phyloP scores from a whole-genome alignment of 2,888 invertebrate species.

The Conchocele bisecta region DNA sequence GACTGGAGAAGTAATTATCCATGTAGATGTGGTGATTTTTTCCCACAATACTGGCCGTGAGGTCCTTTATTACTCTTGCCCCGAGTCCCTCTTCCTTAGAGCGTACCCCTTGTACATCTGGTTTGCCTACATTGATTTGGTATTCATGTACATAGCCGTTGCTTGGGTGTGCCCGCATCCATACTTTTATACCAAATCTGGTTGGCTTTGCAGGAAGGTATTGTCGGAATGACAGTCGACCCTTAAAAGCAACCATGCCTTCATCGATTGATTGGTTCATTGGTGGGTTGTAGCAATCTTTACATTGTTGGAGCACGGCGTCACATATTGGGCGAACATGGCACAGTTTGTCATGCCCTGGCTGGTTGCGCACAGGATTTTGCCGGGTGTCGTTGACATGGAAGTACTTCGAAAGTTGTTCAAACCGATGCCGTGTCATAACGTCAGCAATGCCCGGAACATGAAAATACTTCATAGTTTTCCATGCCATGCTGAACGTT shows the following conservation, averaged over 20 bases:
- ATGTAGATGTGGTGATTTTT: slow-evolving; percentile 25
- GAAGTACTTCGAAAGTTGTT: slow-evolving; percentile 11
- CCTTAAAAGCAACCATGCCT: slow-evolving; percentile 31
- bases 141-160: slow-evolving; percentile 34
- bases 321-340: slow-evolving; percentile 23
- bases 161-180: slow-evolving; percentile 16
- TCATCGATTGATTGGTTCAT: slow-evolving; percentile 28
- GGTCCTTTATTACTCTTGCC: slow-evolving; percentile 17
- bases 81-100: slow-evolving; percentile 25
- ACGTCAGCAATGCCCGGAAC: slow-evolving; percentile 15
- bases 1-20: slow-evolving; percentile 41
- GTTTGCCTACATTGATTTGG: slow-evolving; percentile 19
- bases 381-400: slow-evolving; percentile 18
- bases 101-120: slow-evolving; percentile 1
- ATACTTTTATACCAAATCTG: slow-evolving; percentile 42
- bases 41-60: slow-evolving; percentile 2
- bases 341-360: slow-evolving; percentile 35
- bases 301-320: not conserved
- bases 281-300: slow-evolving; percentile 14
- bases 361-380: slow-evolving; percentile 7
- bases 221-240: slow-evolving; percentile 25
- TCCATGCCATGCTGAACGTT: slow-evolving; percentile 18
- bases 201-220: slow-evolving; percentile 44
- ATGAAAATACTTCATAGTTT: not conserved
- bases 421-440: slow-evolving; percentile 28